phyloP scores from a whole-genome alignment of 1,140 invertebrate genomes.

The Drosophila ananassae region DNA sequence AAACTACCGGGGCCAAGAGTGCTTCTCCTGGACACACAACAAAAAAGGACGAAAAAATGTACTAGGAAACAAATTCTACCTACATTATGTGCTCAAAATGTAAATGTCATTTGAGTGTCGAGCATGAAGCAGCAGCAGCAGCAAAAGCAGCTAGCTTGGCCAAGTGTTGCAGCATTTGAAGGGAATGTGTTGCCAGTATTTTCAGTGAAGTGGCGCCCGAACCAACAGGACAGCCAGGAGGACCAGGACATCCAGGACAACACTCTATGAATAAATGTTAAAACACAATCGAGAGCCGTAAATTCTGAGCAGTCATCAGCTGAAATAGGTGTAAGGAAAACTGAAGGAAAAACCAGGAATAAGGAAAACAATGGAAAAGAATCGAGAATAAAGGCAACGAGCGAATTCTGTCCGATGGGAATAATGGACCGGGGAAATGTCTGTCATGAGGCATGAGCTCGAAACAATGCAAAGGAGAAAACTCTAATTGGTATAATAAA shows the following conservation, averaged over 20 bases:
- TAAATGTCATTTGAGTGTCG: conserved; percentile 74
- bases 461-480: conserved; percentile 39
- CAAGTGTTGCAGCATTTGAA: conserved; percentile 77
- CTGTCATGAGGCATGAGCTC: conserved; percentile 18
- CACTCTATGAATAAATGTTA: conserved; percentile 74
- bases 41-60: conserved; percentile 21
- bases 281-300: conserved; percentile 73
- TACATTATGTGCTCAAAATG: conserved; percentile 74
- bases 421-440: conserved; percentile 27
- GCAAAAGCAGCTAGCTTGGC: conserved; percentile 16
- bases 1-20: conserved; percentile 44
- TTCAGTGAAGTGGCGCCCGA: conserved; percentile 57
- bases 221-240: background rate
- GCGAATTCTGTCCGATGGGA: conserved; percentile 32
- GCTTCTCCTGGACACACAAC: conserved; percentile 21
- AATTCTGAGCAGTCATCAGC: conserved; percentile 69
- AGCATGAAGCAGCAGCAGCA: conserved; percentile 39
- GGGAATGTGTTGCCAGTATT: conserved; percentile 61
- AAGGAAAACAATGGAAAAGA: conserved; percentile 12
- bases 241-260: background rate
- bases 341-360: conserved; percentile 5
- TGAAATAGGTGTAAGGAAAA: conserved; percentile 57
- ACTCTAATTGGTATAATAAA: conserved; percentile 79
- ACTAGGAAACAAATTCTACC: conserved; percentile 29
- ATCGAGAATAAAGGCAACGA: conserved; percentile 13